Base-by-base conservation (phyloP, 1,140 invertebrate species). In the Anastatus disparis region DNA sequence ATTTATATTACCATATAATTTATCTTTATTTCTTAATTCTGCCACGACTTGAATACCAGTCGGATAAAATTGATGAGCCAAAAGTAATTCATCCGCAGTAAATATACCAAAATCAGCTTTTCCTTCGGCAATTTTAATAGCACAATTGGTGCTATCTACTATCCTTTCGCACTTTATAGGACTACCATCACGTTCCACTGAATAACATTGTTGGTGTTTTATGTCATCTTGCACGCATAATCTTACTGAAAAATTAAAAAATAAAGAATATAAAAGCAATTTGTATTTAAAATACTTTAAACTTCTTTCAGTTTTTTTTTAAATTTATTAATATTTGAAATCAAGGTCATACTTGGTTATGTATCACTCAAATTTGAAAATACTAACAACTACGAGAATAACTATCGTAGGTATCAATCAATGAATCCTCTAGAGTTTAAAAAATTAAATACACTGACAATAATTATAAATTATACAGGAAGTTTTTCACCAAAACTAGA, bases 31-130 rank as follows among this genome's bases (percentile, higher is more conserved):
- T 56, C 82, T 80, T 13, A 90, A 76, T 38, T 87, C 83, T 3
- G 84, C 84, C 2, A 89, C 70, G 0, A 89, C 85, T 10, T 78
- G 70, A 8, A 86, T 77, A 8, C 82, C 77, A 1, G 79, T 78
- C 1, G 85, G 82, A 68, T 87, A 86, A 46, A 83, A 79, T 50
- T 87, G 85, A 3, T 86, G 79, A 0, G 87, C 74, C 2, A 89
- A 73, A 0, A 89, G 71, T 17, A 86, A 80, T 72, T 89, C 89
- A 72, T 90, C 89, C 13, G 88, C 86, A 20, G 83, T 84, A 71
- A 90, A 89, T 4, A 88, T 72, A 3, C 87, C 88, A 63, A 90
- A 84, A 72, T 90, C 87, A 0, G 85, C 88, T 44, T 81, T 71
- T 1, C 82, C 83, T 17, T 81, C 74, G 0, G 78, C 75, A 42